phyloP scores from a whole-genome alignment of 2,888 invertebrate genomes.

The Acanthoscelides obtectus region DNA sequence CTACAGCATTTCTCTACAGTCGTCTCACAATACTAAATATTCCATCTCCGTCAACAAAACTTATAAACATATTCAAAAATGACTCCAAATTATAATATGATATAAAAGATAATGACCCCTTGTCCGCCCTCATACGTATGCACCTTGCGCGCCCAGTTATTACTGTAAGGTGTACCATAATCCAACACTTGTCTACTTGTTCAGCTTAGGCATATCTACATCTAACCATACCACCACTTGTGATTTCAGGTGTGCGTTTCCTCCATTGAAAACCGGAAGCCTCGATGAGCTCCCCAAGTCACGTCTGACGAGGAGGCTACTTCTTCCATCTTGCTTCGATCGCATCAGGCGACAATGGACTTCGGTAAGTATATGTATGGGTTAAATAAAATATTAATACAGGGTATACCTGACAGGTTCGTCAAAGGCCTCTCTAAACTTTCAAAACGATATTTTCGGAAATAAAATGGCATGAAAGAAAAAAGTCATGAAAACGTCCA shows the following conservation, averaged over 20 bases:
- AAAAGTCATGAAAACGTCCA: too few species aligned
- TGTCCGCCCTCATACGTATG: not conserved
- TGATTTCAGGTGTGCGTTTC: not conserved
- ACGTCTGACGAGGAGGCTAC: conserved; percentile 20
- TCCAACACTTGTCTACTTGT: not conserved
- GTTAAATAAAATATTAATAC: conserved; percentile 11
- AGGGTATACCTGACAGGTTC: not conserved
- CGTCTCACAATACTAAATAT: not conserved
- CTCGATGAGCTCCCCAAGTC: conserved; percentile 32
- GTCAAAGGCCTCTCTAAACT: not conserved
- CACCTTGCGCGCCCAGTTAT: not conserved
- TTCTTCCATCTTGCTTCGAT: conserved; percentile 6
- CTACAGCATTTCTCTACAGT: too few species aligned
- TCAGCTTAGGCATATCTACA: not conserved
- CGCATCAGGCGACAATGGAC: conserved; percentile 36
- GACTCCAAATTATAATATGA: not conserved
- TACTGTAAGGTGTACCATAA: not conserved
- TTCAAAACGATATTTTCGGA: too few species aligned
- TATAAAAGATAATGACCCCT: not conserved
- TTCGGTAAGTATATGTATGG: conserved; percentile 37
- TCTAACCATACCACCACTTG: not conserved
- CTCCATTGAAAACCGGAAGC: conserved; percentile 18
- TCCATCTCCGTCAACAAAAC: not conserved
- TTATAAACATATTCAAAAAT: not conserved
- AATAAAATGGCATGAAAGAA: too few species aligned